Conservation (phyloP, 2,797 vertebrate species). For the Morelia viridis region DNA sequence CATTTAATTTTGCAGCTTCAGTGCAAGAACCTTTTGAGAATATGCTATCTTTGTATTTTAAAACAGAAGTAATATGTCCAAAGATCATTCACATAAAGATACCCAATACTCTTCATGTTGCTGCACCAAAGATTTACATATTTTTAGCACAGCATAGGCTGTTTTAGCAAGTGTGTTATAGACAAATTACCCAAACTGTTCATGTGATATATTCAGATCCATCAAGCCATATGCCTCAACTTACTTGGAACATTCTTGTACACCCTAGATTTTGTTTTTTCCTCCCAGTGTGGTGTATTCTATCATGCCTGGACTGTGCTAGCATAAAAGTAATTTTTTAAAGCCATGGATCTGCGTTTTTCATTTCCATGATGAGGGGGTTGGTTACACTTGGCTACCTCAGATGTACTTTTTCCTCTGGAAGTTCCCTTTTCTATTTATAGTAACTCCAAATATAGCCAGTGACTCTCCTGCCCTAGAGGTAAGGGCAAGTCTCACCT, state of each 20-base stretch:
- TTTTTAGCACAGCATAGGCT: background rate
- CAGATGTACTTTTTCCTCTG: background rate
- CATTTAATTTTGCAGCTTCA: background rate
- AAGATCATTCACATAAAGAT: background rate
- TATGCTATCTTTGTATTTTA: background rate
- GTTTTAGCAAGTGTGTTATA: background rate
- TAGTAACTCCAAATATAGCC: background rate
- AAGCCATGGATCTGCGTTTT: background rate
- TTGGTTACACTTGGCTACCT: background rate
- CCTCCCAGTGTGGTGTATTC: background rate
- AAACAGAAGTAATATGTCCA: background rate
- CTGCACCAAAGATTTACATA: background rate
- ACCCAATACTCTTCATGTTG: background rate
- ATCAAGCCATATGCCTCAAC: background rate
- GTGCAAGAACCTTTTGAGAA: background rate
- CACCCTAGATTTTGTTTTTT: background rate
- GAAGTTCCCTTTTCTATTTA: slow-evolving; percentile 13
- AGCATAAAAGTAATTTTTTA: background rate
- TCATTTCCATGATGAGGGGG: background rate
- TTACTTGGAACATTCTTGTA: background rate
- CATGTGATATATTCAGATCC: background rate
- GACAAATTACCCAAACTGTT: background rate
- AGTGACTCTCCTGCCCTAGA: background rate
- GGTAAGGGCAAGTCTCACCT: slow-evolving; percentile 7
- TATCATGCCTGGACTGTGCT: background rate